Evolutionary conservation across 2,797 vertebrate species (phyloP).

Genomic region (Sternotherus odoratus): DNA sequence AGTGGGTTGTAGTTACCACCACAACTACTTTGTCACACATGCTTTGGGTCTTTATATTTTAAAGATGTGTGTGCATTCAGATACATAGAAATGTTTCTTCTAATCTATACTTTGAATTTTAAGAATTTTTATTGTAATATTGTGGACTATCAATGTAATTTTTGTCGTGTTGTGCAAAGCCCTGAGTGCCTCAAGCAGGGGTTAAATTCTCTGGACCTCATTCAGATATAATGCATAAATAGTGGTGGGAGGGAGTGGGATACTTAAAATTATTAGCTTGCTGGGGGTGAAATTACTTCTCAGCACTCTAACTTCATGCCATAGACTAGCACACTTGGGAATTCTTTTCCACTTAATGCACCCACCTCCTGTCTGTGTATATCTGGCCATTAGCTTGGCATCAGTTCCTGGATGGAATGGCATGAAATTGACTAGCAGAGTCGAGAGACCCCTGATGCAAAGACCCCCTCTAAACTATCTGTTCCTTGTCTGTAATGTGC

Average conservation of each 20-base stretch:
- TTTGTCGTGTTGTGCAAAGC: not conserved
- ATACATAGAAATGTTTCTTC: not conserved
- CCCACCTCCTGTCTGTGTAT: not conserved
- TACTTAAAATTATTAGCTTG: conserved; percentile 22
- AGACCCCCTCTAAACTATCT: not conserved
- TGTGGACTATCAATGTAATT: not conserved
- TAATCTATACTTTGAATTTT: not conserved
- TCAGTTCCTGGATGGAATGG: not conserved
- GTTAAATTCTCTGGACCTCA: not conserved
- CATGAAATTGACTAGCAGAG: not conserved
- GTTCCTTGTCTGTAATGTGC: not conserved
- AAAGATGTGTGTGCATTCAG: not conserved
- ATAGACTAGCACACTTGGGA: not conserved
- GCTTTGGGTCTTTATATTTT: not conserved
- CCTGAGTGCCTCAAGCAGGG: not conserved
- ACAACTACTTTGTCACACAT: not conserved
- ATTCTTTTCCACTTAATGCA: conserved; percentile 46
- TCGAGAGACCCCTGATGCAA: not conserved
- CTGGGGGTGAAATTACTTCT: not conserved
- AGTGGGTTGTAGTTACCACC: not conserved
- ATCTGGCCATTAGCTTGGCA: conserved; percentile 55
- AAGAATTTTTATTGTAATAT: not conserved
- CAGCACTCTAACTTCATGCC: not conserved
- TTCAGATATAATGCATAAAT: not conserved
- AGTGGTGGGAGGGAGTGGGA: not conserved